Evolutionary conservation across 2,113 vertebrate species (phyloP).

Genomic region (Eira barbara): DNA sequence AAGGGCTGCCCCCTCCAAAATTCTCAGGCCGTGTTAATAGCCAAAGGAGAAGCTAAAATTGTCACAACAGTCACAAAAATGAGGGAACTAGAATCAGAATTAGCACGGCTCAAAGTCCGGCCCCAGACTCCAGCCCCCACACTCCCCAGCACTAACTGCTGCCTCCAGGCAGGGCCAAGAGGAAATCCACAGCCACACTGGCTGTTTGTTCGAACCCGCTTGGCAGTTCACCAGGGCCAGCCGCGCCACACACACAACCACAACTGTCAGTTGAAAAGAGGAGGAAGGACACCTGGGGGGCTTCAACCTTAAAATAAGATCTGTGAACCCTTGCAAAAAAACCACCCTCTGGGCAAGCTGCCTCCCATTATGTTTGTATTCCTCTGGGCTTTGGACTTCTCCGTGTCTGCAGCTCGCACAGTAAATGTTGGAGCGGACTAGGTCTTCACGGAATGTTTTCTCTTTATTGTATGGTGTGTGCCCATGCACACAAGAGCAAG

Average conservation of each 20-base stretch:
- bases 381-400: neutral
- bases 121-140: constrained; percentile 44
- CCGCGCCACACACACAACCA: constrained; percentile 26
- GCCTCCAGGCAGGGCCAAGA: constrained; percentile 65
- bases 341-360: neutral
- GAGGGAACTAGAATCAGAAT: constrained; percentile 26
- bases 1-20: neutral
- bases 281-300: constrained; percentile 76
- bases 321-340: constrained; percentile 34
- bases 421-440: neutral
- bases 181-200: constrained; percentile 71
- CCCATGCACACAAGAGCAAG: neutral
- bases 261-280: constrained; percentile 41
- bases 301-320: constrained; percentile 75
- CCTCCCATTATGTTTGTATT: neutral
- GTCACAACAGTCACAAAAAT: neutral
- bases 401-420: neutral
- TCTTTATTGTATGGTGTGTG: neutral
- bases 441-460: neutral
- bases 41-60: neutral
- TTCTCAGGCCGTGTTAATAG: neutral
- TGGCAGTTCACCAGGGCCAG: constrained; percentile 55
- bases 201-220: constrained; percentile 58
- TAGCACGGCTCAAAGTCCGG: constrained; percentile 47
- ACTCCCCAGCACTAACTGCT: constrained; percentile 62